These are phyloP conservation scores for Lagopus muta DNA, from an alignment of 2,113 vertebrate species.

Conservation along the genomic window DNA sequence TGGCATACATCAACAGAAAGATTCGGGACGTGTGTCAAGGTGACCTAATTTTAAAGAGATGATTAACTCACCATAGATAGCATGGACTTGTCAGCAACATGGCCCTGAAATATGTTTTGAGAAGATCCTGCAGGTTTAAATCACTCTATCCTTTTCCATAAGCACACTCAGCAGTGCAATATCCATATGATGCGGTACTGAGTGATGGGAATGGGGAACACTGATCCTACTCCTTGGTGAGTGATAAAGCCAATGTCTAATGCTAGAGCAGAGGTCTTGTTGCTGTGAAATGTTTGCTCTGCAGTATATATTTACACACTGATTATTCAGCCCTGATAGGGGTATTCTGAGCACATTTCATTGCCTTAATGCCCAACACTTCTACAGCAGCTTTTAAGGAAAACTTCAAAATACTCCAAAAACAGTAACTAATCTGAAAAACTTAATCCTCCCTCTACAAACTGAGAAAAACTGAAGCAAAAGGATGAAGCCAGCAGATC, in stretches of 20 bases:
- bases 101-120: not conserved
- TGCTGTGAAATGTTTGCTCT: conserved; percentile 13
- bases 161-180: not conserved
- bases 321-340: not conserved
- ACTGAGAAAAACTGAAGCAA: not conserved
- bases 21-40: not conserved
- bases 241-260: not conserved
- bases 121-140: not conserved
- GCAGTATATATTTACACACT: not conserved
- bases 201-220: not conserved
- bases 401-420: not conserved
- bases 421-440: not conserved
- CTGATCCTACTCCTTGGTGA: not conserved
- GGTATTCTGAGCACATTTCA: not conserved
- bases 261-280: not conserved
- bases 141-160: not conserved
- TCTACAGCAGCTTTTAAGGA: not conserved
- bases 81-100: not conserved
- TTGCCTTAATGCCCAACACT: not conserved
- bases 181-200: not conserved
- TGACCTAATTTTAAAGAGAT: not conserved
- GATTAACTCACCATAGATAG: not conserved
- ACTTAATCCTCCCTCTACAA: not conserved
- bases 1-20: not conserved
- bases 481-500: not conserved